These are phyloP conservation scores for Acanthurus lineatus DNA, from an alignment of 2,797 vertebrate species.

Conservation along the genomic window DNA sequence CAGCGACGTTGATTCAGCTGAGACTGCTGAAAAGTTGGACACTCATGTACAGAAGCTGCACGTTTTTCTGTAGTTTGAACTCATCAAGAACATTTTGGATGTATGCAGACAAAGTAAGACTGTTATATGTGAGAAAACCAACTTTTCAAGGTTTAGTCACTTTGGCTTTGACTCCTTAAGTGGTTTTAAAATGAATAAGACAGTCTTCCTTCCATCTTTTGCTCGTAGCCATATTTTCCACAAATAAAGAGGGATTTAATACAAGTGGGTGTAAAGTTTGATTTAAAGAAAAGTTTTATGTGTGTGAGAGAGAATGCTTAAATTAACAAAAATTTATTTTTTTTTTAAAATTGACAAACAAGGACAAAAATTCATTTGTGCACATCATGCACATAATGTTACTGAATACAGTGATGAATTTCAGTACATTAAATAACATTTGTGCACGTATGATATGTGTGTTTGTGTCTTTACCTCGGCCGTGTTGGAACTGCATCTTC, in stretches of 20 bases:
- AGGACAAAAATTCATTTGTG: not conserved
- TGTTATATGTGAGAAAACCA: slow-evolving; percentile 33
- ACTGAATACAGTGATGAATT: not conserved
- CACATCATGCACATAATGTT: too few relatives aligned
- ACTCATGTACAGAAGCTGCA: not conserved
- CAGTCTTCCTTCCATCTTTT: too few relatives aligned
- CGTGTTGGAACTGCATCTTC: slow-evolving; percentile 91
- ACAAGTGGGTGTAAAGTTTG: slow-evolving; percentile 24
- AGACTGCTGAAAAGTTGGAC: slow-evolving; percentile 1
- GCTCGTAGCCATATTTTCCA: too few relatives aligned
- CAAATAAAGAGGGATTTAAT: not conserved
- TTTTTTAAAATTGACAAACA: too few relatives aligned
- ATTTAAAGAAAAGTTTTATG: too few relatives aligned
- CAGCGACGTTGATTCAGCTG: slow-evolving; percentile 35
- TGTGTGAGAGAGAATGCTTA: too few relatives aligned
- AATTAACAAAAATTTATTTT: too few relatives aligned
- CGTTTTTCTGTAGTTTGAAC: not conserved
- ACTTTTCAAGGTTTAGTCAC: not conserved
- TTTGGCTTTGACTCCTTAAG: too few relatives aligned
- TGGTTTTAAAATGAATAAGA: too few relatives aligned
- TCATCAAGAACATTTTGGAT: not conserved
- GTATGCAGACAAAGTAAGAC: slow-evolving; percentile 11
- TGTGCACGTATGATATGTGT: not conserved
- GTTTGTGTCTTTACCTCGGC: slow-evolving; percentile 80
- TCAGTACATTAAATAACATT: too few relatives aligned